These are phyloP conservation scores for Globicephala melas DNA, from an alignment of 2,113 vertebrate genomes.

Conservation along the genomic window DNA sequence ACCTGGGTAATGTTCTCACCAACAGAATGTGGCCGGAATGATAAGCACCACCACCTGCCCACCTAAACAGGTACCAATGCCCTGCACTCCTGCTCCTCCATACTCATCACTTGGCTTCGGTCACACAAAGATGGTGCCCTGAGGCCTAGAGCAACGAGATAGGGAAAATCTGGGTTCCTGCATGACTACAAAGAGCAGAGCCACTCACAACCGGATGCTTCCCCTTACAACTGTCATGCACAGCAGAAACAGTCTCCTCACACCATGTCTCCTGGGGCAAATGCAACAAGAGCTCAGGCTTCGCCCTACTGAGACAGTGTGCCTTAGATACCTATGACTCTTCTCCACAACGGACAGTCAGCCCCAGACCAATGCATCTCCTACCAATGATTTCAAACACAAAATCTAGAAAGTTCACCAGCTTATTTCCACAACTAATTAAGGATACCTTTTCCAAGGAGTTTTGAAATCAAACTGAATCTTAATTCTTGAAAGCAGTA, in stretches of 20 bases:
- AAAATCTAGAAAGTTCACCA: not conserved
- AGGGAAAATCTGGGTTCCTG: not conserved
- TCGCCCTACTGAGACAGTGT: fast-evolving
- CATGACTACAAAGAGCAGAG: not conserved
- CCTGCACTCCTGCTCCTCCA: not conserved
- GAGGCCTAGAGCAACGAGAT: not conserved
- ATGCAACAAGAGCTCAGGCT: not conserved
- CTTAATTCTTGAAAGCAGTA: not conserved
- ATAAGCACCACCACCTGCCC: not conserved
- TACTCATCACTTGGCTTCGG: not conserved
- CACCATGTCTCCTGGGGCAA: not conserved
- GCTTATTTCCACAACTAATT: not conserved
- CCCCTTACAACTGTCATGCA: not conserved
- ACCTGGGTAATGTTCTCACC: not conserved
- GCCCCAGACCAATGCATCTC: not conserved
- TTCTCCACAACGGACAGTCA: not conserved
- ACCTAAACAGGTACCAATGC: not conserved
- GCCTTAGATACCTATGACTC: fast-evolving
- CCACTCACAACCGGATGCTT: not conserved
- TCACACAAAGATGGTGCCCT: fast-evolving
- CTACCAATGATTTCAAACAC: not conserved
- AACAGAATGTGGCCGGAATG: not conserved
- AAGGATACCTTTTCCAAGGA: not conserved
- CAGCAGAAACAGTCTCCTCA: not conserved
- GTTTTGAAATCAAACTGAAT: not conserved